Base-by-base conservation (phyloP, 2,888 invertebrate species). In the Saturnia japonica region DNA sequence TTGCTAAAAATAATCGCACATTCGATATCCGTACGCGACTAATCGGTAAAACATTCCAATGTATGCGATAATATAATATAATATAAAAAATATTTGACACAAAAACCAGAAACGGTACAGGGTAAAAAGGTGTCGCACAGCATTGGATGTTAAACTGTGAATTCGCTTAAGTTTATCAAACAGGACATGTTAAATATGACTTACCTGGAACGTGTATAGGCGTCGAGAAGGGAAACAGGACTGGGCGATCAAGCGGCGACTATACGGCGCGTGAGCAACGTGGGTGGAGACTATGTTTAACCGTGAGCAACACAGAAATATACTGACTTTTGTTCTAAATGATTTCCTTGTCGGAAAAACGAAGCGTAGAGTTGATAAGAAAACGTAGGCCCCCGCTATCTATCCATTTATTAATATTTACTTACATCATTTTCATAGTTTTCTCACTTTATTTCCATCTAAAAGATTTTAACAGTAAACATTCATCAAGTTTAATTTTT, bases 231-330 rank as follows among this genome's bases (percentile, higher is more conserved):
- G 86, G 85, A 85, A 88, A 88, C 88, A 84, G 89, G 83, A 93
- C 92, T 93, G 93, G 88, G 84, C 85, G 75, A 78, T 75, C 75
- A 80, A 75, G 76, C 82, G 80, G 76, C 82, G 80, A 81, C 83
- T 80, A 75, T 75, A 78, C 83, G 84, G 80, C 84, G 87, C 80
- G 78, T 73, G 86, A 80, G 85, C 83, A 78, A 87, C 83, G 91
- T 92, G 89, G 93, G 93, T 81, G 93, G 85, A 40, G 83, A 86
- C 93, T 93, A 93, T 91, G 93, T 92, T 90, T 93, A 93, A 91
- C 86, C 87, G 88, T 91, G 93, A 93, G 92, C 92, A 85, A 89
- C 88, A 91, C 93, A 84, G 86, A 91, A 93, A 91, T 93, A 93
- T 90, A 91, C 86, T 88, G 89, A 91, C 92, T 92, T 91, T 91